Evolutionary conservation across 1,140 invertebrate species (phyloP).

Genomic region (Magallana angulata): DNA sequence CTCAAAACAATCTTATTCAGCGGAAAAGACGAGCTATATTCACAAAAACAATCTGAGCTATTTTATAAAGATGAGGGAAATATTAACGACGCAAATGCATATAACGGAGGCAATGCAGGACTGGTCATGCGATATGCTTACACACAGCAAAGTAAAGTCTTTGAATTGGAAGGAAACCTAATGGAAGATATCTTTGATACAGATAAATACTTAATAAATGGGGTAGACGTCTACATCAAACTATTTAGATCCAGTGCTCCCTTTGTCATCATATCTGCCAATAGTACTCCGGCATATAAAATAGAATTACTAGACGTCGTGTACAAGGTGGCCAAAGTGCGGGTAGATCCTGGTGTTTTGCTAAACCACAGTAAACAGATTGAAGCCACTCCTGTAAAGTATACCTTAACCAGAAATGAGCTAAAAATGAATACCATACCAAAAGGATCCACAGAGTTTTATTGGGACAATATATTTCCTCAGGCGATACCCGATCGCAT

Average conservation of each 20-base stretch:
- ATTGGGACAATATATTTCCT: slow-evolving; percentile 52
- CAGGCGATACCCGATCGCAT: slow-evolving; percentile 43
- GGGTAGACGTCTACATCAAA: slow-evolving; percentile 50
- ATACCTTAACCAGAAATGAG: slow-evolving; percentile 39
- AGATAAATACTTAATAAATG: slow-evolving; percentile 53
- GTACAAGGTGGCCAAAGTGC: slow-evolving; percentile 46
- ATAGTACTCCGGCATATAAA: slow-evolving; percentile 37
- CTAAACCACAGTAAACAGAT: slow-evolving; percentile 51
- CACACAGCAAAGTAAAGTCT: slow-evolving; percentile 42
- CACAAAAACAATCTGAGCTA: slow-evolving; percentile 48
- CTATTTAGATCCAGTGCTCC: slow-evolving; percentile 47
- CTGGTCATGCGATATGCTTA: slow-evolving; percentile 44
- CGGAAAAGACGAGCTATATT: slow-evolving; percentile 42
- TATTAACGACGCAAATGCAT: slow-evolving; percentile 31
- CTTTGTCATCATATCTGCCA: slow-evolving; percentile 45
- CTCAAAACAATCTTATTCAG: slow-evolving; percentile 46
- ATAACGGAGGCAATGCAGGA: slow-evolving; percentile 46
- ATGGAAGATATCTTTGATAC: background rate
- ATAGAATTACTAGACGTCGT: slow-evolving; percentile 48
- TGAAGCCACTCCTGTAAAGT: slow-evolving; percentile 46
- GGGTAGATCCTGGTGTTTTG: slow-evolving; percentile 50
- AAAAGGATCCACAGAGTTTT: slow-evolving; percentile 44
- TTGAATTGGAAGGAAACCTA: slow-evolving; percentile 50
- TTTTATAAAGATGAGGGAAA: slow-evolving; percentile 47
- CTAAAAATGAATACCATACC: slow-evolving; percentile 45